Conservation (phyloP, 2,797 vertebrate genomes). For the Clarias platycephalus region DNA sequence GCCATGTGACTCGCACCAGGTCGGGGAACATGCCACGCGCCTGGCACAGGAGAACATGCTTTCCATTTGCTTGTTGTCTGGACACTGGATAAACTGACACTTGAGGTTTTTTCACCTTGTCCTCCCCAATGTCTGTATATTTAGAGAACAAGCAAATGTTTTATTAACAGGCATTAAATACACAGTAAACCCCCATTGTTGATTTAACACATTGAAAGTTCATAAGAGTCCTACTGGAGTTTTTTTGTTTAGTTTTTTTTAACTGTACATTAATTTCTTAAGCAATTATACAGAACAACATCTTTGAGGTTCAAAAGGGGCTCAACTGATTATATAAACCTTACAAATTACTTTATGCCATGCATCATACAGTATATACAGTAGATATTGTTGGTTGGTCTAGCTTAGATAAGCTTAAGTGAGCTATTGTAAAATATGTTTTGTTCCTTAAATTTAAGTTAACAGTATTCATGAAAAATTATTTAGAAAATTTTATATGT, state of each 20-base stretch:
- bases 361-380: not conserved
- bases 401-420: no score
- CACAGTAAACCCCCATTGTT: not conserved
- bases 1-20: slow-evolving; percentile 69
- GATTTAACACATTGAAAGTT: no score
- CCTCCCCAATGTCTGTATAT: not conserved
- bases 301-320: no score
- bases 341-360: not conserved
- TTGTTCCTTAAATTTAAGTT: not conserved
- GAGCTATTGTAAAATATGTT: not conserved
- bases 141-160: not conserved
- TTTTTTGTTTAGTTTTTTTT: not conserved
- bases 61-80: not conserved
- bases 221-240: no score
- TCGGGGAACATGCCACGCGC: slow-evolving; percentile 74
- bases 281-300: not conserved
- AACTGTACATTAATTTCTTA: not conserved
- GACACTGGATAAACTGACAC: slow-evolving; percentile 17
- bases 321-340: no score
- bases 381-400: not conserved
- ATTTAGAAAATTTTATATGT: not conserved
- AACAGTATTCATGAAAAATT: not conserved
- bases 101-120: not conserved
- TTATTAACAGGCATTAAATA: not conserved
- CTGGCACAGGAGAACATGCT: slow-evolving; percentile 61